phyloP scores from a whole-genome alignment of 2,113 vertebrate species.

The Otolemur garnettii region DNA sequence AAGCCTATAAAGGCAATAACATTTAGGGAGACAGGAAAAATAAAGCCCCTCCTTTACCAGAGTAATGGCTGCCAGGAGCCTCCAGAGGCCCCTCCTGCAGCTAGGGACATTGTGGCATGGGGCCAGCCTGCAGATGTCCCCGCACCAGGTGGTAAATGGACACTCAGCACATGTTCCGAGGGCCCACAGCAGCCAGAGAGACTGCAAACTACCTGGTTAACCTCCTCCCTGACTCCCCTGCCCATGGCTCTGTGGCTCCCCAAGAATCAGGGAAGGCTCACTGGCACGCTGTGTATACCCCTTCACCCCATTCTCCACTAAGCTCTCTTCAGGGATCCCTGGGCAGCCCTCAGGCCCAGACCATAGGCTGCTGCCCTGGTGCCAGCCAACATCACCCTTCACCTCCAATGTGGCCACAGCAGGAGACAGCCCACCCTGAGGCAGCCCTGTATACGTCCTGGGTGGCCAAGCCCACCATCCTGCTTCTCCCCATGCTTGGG shows the following conservation, averaged over 20 bases:
- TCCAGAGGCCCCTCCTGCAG: background rate
- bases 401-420: background rate
- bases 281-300: too few relatives aligned
- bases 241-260: background rate
- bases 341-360: background rate
- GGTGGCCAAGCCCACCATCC: background rate
- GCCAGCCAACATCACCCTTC: background rate
- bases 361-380: background rate
- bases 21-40: slow-evolving; percentile 51
- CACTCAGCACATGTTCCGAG: background rate
- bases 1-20: slow-evolving; percentile 53
- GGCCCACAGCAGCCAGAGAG: background rate
- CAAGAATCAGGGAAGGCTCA: background rate
- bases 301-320: too few relatives aligned
- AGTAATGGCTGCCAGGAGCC: background rate
- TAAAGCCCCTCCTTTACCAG: background rate
- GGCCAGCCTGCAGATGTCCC: slow-evolving; percentile 67
- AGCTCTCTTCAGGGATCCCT: background rate
- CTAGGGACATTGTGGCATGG: background rate
- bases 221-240: background rate
- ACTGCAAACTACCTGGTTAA: background rate
- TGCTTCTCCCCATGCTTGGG: accelerated
- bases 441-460: background rate
- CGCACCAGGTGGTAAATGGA: background rate
- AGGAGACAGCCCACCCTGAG: too few relatives aligned